phyloP scores from a whole-genome alignment of 2,888 invertebrate genomes.

The Agriopis leucophaearia region DNA sequence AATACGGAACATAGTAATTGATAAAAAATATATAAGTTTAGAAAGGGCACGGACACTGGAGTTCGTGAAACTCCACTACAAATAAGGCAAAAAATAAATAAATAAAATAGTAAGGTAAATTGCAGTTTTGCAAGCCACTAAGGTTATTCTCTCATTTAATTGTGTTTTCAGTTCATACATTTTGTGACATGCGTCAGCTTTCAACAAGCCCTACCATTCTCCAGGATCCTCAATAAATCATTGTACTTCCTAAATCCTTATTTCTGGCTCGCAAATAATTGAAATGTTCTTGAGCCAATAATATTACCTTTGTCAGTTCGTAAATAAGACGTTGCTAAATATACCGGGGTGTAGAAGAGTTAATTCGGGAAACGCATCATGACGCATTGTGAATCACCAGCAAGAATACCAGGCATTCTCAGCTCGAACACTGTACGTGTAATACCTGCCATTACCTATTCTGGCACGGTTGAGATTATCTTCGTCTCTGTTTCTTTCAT shows the following conservation, averaged over 20 bases:
- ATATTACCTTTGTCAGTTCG: constrained; percentile 45
- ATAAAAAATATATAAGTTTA: too few relatives aligned
- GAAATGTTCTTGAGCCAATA: constrained; percentile 38
- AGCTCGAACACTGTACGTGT: constrained; percentile 26
- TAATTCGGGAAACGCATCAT: constrained; percentile 40
- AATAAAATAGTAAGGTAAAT: too few relatives aligned
- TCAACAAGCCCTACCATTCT: constrained; percentile 4
- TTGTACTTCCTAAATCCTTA: constrained; percentile 8
- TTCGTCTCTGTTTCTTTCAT: not conserved
- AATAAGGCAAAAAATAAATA: too few relatives aligned
- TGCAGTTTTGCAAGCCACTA: too few relatives aligned
- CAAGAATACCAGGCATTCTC: constrained; percentile 43
- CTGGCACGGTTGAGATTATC: not conserved
- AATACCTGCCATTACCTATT: constrained; percentile 7
- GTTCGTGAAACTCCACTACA: too few relatives aligned
- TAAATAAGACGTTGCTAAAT: constrained; percentile 44
- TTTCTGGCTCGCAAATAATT: constrained; percentile 29
- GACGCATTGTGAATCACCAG: constrained; percentile 48
- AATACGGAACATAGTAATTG: too few relatives aligned
- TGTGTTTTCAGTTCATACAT: not conserved
- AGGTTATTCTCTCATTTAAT: too few relatives aligned
- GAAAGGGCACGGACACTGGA: too few relatives aligned
- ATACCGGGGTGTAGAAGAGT: constrained; percentile 33
- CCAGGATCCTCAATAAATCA: constrained; percentile 20
- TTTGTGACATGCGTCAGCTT: not conserved